Evolutionary conservation across 2,797 vertebrate genomes (phyloP).

Genomic region (Apogon hyalosoma): DNA sequence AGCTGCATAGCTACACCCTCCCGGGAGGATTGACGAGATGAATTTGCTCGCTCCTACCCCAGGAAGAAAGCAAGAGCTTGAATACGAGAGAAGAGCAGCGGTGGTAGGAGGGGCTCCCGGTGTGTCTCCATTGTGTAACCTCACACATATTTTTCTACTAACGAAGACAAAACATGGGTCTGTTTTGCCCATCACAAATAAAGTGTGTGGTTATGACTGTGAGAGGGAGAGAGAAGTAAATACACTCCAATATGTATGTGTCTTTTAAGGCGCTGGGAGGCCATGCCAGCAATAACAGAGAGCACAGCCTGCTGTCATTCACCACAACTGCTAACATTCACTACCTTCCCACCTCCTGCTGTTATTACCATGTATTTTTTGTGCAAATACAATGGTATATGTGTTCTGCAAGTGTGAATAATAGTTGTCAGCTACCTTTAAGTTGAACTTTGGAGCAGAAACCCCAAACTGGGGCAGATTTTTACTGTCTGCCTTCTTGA

Average conservation of each 20-base stretch:
- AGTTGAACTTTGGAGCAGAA: slow-evolving; percentile 26
- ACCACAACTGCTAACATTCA: slow-evolving; percentile 86
- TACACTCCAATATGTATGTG: slow-evolving; percentile 23
- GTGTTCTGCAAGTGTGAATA: slow-evolving; percentile 81
- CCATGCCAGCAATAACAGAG: slow-evolving; percentile 91
- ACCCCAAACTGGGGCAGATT: not conserved
- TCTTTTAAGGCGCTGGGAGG: slow-evolving; percentile 51
- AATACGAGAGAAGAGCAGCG: slow-evolving; percentile 67
- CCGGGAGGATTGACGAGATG: slow-evolving; percentile 97
- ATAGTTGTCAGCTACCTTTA: slow-evolving; percentile 72
- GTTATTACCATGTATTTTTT: slow-evolving; percentile 88
- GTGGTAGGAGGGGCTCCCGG: slow-evolving; percentile 59
- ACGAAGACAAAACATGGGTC: slow-evolving; percentile 92
- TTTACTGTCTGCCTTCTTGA: slow-evolving; percentile 14
- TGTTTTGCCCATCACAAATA: slow-evolving; percentile 94
- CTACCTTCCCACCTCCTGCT: slow-evolving; percentile 84
- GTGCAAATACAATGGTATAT: slow-evolving; percentile 84
- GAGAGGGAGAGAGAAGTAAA: slow-evolving; percentile 47
- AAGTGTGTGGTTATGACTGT: slow-evolving; percentile 66
- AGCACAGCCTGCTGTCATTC: slow-evolving; percentile 87
- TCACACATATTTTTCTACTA: slow-evolving; percentile 88
- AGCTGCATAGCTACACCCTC: slow-evolving; percentile 98
- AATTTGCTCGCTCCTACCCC: slow-evolving; percentile 98
- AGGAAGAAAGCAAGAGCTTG: slow-evolving; percentile 88
- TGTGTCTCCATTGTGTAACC: slow-evolving; percentile 95